Evolutionary conservation across 2,888 invertebrate genomes (phyloP).

Genomic region (Spialia ferax): DNA sequence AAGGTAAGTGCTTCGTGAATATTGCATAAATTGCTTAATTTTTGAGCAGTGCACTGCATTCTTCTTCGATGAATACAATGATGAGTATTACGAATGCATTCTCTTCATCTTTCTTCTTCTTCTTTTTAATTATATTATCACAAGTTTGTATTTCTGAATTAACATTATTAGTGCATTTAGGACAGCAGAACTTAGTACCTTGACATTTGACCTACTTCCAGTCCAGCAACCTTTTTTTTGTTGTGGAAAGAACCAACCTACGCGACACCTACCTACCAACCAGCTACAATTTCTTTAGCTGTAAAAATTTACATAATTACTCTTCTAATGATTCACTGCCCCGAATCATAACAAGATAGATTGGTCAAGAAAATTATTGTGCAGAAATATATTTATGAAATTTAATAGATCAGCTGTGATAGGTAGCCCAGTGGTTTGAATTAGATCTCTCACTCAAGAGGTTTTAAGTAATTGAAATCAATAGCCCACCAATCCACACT

Average conservation of each 20-base stretch:
- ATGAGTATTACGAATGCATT: slow-evolving; percentile 6
- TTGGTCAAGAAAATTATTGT: background rate
- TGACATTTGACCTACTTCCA: slow-evolving; percentile 75
- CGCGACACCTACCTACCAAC: slow-evolving; percentile 29
- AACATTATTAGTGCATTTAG: slow-evolving; percentile 21
- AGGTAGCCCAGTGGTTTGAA: too few species aligned
- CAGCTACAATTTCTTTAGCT: slow-evolving; percentile 12
- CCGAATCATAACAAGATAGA: background rate
- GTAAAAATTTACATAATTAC: background rate
- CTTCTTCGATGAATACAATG: slow-evolving; percentile 8
- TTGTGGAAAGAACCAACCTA: slow-evolving; percentile 29
- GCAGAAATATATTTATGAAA: too few species aligned
- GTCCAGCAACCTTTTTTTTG: slow-evolving; percentile 47
- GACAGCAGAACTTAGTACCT: slow-evolving; percentile 47
- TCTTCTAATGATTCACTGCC: background rate
- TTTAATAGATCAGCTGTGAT: too few species aligned
- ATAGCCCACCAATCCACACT: too few species aligned
- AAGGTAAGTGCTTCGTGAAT: slow-evolving; percentile 62
- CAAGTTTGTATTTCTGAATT: too few species aligned
- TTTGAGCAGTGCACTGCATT: slow-evolving; percentile 15
- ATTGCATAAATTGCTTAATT: slow-evolving; percentile 1
- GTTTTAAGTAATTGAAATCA: too few species aligned
- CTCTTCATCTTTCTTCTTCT: background rate
- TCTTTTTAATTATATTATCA: background rate
- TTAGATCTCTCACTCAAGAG: too few species aligned